Conservation (phyloP, 2,797 vertebrate genomes). For the Xenops minutus region DNA sequence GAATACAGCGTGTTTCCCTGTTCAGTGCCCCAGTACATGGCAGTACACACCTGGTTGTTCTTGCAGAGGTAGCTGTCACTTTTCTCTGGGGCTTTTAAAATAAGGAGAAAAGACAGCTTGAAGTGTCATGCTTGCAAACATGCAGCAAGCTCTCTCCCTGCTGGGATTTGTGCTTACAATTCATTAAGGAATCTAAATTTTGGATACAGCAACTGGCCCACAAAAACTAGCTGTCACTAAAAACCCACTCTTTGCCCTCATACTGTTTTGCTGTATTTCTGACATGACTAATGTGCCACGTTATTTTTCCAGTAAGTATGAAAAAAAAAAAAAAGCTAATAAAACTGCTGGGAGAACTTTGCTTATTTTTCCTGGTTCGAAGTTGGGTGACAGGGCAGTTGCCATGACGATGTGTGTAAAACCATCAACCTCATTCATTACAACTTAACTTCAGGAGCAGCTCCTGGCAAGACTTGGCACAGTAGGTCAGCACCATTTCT, state of each 20-base stretch:
- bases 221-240: not conserved
- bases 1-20: not conserved
- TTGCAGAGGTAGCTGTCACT: not conserved
- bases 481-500: not conserved
- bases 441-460: not conserved
- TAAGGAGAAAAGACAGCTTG: not conserved
- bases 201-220: not conserved
- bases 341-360: not conserved
- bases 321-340: not conserved
- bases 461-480: not conserved
- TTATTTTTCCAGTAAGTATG: not conserved
- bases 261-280: not conserved
- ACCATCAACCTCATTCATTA: not conserved
- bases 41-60: rapidly evolving
- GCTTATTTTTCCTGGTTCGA: not conserved
- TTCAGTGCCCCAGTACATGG: rapidly evolving
- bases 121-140: not conserved
- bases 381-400: not conserved
- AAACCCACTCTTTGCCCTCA: not conserved
- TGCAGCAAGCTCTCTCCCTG: rapidly evolving
- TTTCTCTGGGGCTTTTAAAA: not conserved
- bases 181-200: not conserved
- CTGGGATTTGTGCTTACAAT: not conserved
- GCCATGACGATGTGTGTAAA: rapidly evolving
- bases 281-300: not conserved